phyloP scores from a whole-genome alignment of 1,140 invertebrate species.

The Zeugodacus cucurbitae region DNA sequence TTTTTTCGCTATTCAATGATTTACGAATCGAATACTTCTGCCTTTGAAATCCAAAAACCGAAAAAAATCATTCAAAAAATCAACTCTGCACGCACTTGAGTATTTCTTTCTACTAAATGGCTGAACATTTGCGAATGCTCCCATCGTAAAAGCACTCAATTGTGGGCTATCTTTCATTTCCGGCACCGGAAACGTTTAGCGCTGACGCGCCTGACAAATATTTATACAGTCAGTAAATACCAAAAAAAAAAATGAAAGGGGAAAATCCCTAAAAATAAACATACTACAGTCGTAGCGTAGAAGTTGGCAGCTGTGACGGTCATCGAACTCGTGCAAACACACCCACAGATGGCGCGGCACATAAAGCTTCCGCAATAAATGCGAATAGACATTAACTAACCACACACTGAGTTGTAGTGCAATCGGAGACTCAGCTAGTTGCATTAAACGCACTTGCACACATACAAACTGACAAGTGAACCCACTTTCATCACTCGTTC shows the following conservation, averaged over 20 bases:
- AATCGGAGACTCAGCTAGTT: neutral
- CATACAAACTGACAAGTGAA: neutral
- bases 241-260: no score
- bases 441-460: neutral
- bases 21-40: no score
- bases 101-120: no score
- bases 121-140: no score
- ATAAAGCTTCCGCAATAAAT: neutral
- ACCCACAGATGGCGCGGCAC: neutral
- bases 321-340: neutral
- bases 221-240: slow-evolving; percentile 18
- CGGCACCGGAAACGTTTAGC: slow-evolving; percentile 7
- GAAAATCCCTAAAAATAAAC: slow-evolving; percentile 7
- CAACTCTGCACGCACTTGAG: no score
- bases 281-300: neutral
- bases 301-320: neutral
- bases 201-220: slow-evolving; percentile 21
- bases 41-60: no score
- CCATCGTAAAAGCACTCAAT: neutral
- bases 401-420: neutral
- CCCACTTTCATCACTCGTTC: neutral
- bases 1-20: no score
- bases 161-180: neutral
- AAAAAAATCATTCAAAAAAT: no score
- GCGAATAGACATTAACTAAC: neutral